phyloP scores from a whole-genome alignment of 2,888 invertebrate species.

The Tuberolachnus salignus region DNA sequence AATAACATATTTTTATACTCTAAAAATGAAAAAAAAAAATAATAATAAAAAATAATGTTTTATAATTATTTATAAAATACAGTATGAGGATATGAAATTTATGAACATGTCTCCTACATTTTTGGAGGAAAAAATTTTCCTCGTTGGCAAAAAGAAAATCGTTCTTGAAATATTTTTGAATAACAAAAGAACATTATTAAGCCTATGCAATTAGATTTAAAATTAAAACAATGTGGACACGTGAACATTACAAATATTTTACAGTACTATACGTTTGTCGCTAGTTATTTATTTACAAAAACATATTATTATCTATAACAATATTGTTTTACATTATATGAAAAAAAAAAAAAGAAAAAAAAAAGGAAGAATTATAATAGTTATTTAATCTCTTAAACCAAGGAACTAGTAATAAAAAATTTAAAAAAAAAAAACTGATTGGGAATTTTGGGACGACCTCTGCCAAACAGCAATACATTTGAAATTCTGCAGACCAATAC shows the following conservation, averaged over 20 bases:
- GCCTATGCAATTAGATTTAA: conserved; percentile 35
- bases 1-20: conserved; percentile 46
- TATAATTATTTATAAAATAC: conserved; percentile 41
- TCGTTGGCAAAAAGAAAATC: conserved; percentile 33
- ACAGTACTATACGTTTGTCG: conserved; percentile 33
- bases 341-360: conserved; percentile 28
- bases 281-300: conserved; percentile 54
- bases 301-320: conserved; percentile 53
- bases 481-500: conserved; percentile 15
- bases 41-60: background rate
- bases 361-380: conserved; percentile 38
- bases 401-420: conserved; percentile 54
- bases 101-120: conserved; percentile 30
- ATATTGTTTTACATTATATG: conserved; percentile 47
- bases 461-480: conserved; percentile 24
- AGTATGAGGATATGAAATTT: conserved; percentile 28
- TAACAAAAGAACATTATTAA: conserved; percentile 28
- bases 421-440: conserved; percentile 17
- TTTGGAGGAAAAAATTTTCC: too few relatives aligned
- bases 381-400: conserved; percentile 38
- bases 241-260: conserved; percentile 40
- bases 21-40: conserved; percentile 33
- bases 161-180: conserved; percentile 12
- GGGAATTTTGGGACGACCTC: conserved; percentile 30
- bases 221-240: conserved; percentile 48